These are phyloP conservation scores for Lasioglossum pauxillum DNA, from an alignment of 2,888 invertebrate species.

Conservation along the genomic window DNA sequence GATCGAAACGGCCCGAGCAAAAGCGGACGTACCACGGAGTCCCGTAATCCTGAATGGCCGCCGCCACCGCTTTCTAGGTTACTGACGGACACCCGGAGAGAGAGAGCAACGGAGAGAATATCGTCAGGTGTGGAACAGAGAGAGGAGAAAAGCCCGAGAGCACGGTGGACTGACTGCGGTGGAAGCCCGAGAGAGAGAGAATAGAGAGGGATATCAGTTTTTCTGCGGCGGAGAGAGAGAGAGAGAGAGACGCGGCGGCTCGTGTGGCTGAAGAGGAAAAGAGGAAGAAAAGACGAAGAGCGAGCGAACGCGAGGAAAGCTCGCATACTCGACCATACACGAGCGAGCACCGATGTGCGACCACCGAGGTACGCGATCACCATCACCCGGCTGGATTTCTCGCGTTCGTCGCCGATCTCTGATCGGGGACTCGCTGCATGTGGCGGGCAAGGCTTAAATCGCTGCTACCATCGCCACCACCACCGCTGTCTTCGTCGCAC, in stretches of 20 bases:
- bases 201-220: conserved; percentile 13
- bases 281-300: neutral
- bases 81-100: conserved; percentile 77
- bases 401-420: conserved; percentile 57
- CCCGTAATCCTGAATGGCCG: conserved; percentile 81
- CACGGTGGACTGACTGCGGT: conserved; percentile 19
- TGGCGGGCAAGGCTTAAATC: conserved; percentile 49
- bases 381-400: conserved; percentile 64
- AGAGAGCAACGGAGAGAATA: conserved; percentile 58
- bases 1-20: conserved; percentile 52
- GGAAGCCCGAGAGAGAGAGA: conserved; percentile 20
- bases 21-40: conserved; percentile 69
- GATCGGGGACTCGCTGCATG: conserved; percentile 57
- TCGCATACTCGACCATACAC: conserved; percentile 40
- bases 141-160: conserved; percentile 7
- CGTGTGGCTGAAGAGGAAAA: conserved; percentile 23
- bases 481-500: conserved; percentile 40
- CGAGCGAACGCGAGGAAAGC: conserved; percentile 53
- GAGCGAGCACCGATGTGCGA: conserved; percentile 65
- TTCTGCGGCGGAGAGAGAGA: neutral
- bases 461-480: conserved; percentile 34
- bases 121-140: conserved; percentile 21
- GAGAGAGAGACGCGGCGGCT: neutral
- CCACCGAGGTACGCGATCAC: conserved; percentile 68
- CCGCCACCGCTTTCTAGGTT: conserved; percentile 81